Base-by-base conservation (phyloP, 2,888 invertebrate species). In the Phortica magna region DNA sequence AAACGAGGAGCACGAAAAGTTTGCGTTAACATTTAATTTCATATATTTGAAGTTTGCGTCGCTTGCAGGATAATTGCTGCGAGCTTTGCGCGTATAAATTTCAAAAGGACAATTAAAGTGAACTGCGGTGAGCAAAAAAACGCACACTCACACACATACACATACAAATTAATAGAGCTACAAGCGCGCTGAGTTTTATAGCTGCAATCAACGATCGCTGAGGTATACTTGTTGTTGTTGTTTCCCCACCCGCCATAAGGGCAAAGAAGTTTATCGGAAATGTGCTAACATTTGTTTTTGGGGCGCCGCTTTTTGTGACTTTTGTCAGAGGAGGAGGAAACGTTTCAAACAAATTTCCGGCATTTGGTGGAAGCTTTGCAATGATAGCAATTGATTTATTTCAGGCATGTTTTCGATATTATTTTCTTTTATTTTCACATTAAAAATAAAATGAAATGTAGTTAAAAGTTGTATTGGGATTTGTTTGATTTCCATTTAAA, bases 1-100 rank as follows among this genome's bases (percentile, higher is more conserved):
- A 22, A 22, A 22, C 5, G n/a, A n/a, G n/a, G n/a, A n/a, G 2
- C n/a, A 61, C 19, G 10, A 61, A 61, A 65, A 65, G 41, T 41
- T 41, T 65, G 65, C 65, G 65, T 65, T 39, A 53, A 53, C 74
- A 39, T 74, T 74, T 74, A 74, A 67, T 67, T 73, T 64, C 73
- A 53, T 64, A 73, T 73, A 64, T 9, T 74, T 53, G 73, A 41
- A 68, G 22, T 61, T 42, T 53, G 31, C 14, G 67, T 53, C 74
- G 65, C 41, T 74, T 67, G 39, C 74, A 55, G 41, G 5, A 67
- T 67, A 65, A 74, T 74, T 74, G 74, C 74, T 74, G 7, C n/a
- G 67, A 65, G 65, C 12, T 61, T 64, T 64, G 61, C 68, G 61
- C 68, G 64, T 61, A 17, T 64, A 64, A 61, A 64, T 64, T 73